A percentile compares a stretch with the other conserved stretches of the same genome.
These are phyloP conservation scores for Trachelus troglodyta DNA, from an alignment of 2,888 invertebrate species.

Conservation along the genomic window DNA sequence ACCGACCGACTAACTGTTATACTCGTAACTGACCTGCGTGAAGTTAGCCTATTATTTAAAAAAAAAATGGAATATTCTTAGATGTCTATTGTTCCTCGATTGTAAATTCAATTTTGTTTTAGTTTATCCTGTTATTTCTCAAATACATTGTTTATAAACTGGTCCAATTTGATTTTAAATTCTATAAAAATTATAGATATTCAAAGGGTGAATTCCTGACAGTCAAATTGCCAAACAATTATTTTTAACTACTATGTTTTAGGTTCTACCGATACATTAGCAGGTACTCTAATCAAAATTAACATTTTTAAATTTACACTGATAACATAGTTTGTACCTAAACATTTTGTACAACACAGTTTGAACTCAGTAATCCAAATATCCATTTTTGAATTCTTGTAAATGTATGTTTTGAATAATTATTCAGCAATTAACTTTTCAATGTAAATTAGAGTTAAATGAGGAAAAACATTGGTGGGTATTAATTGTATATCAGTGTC, in stretches of 20 bases:
- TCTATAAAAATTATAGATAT: neutral
- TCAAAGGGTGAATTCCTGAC: neutral
- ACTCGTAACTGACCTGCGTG: neutral
- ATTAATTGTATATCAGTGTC: neutral
- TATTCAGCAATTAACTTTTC: neutral
- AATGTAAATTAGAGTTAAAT: neutral
- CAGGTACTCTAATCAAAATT: neutral
- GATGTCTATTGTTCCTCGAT: neutral
- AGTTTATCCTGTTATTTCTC: too few species aligned
- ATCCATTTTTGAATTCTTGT: neutral
- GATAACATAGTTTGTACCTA: neutral
- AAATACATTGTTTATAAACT: too few species aligned
- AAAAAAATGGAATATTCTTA: neutral
- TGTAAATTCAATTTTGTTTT: too few species aligned
- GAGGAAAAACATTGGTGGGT: neutral
- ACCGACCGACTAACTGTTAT: slow-evolving; percentile 36
- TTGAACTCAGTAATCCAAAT: neutral
- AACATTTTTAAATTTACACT: neutral
- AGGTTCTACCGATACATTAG: neutral
- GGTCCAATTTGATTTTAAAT: neutral
- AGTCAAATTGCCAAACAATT: neutral
- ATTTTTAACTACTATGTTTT: neutral
- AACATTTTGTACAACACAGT: neutral
- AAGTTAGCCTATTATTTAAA: neutral
- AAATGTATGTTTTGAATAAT: neutral